phyloP scores from a whole-genome alignment of 2,888 invertebrate genomes.

The Cephus pulcher region DNA sequence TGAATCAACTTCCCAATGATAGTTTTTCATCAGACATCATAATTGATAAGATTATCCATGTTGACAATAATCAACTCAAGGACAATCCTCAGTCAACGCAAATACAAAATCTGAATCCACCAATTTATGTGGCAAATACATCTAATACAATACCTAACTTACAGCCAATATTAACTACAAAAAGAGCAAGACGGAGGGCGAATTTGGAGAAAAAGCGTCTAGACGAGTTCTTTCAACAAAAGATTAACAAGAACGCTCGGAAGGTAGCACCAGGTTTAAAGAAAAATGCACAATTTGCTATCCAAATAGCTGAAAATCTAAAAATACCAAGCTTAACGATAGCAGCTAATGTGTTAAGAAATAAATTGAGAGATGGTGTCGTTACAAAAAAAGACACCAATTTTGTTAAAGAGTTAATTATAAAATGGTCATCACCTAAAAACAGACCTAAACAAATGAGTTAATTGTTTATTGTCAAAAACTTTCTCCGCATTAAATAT shows the following conservation, averaged over 20 bases:
- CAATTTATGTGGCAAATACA: not conserved
- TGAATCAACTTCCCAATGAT: not conserved
- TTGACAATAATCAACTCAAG: not conserved
- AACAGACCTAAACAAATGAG: not conserved
- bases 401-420: not conserved
- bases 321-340: not conserved
- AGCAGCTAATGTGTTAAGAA: not conserved
- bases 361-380: not conserved
- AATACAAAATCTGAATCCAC: not conserved
- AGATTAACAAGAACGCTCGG: fast-evolving
- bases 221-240: not conserved
- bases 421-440: too few relatives aligned
- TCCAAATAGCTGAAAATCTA: not conserved
- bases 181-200: not conserved
- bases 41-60: not conserved
- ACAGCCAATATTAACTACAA: not conserved
- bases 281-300: not conserved
- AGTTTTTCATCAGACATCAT: not conserved
- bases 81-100: not conserved
- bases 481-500: not conserved
- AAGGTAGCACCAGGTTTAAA: fast-evolving
- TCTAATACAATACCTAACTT: not conserved
- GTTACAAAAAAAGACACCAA: not conserved
- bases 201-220: not conserved
- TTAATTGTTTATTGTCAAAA: not conserved